phyloP scores from a whole-genome alignment of 2,888 invertebrate species.

The Bimastos eiseni region DNA sequence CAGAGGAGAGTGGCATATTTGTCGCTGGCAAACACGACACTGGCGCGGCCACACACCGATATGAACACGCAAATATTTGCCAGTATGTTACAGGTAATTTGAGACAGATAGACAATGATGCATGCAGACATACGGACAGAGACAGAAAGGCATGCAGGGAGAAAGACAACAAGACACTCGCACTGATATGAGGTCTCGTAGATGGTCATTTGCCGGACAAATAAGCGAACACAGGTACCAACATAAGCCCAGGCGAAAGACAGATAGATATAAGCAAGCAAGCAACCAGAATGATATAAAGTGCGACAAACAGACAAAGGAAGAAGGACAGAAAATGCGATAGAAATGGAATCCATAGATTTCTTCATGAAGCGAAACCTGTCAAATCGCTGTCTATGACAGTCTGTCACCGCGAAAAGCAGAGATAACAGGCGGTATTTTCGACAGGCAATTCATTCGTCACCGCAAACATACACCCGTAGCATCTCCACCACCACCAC shows the following conservation, averaged over 20 bases:
- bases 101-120: not conserved
- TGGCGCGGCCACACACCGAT: not conserved
- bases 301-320: not conserved
- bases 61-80: slow-evolving; percentile 6
- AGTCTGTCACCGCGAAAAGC: not conserved
- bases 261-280: not conserved
- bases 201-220: not conserved
- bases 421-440: not conserved
- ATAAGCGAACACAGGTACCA: not conserved
- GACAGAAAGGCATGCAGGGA: not conserved
- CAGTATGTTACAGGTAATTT: slow-evolving; percentile 13
- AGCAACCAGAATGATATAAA: not conserved
- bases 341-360: not conserved
- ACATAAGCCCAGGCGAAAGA: not conserved
- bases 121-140: not conserved
- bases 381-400: not conserved
- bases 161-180: not conserved
- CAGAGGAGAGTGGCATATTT: slow-evolving; percentile 3
- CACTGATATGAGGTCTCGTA: no score
- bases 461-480: not conserved
- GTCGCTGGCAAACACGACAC: not conserved
- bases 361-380: not conserved
- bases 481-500: not conserved
- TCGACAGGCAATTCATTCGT: not conserved
- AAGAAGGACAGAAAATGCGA: not conserved